phyloP scores from a whole-genome alignment of 2,888 invertebrate genomes.

The Myopa tessellatipennis region DNA sequence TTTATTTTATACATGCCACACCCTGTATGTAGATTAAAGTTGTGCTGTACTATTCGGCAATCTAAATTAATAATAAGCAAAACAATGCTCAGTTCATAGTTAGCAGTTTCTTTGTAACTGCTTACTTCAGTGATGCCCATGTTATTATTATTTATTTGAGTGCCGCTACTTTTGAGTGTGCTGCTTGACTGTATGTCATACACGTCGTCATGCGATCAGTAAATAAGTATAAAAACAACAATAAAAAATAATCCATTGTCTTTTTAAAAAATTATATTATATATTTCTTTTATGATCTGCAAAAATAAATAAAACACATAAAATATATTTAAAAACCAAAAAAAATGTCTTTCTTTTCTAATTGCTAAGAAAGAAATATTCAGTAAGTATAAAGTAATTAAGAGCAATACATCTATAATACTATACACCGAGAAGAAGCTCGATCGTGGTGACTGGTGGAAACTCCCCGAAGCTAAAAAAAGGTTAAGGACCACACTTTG shows the following conservation, averaged over 20 bases:
- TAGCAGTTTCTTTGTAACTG: no score
- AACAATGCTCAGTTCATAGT: no score
- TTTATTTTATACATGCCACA: conserved; percentile 1
- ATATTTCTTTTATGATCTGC: conserved; percentile 33
- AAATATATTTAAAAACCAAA: conserved; percentile 46
- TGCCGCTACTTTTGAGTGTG: neutral
- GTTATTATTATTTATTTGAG: no score
- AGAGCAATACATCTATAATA: no score
- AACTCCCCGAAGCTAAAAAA: no score
- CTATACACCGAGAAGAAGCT: no score
- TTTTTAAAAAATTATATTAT: conserved; percentile 18
- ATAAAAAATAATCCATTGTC: conserved; percentile 4
- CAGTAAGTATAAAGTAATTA: neutral
- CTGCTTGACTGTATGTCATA: neutral
- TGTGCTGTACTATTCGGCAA: neutral
- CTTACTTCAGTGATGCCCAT: no score
- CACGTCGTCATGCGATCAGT: neutral
- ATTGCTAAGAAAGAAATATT: neutral
- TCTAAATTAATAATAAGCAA: neutral
- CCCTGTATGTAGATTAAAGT: no score
- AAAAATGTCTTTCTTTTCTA: conserved; percentile 37
- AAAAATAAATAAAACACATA: conserved; percentile 43
- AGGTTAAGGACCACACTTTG: no score
- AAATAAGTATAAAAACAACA: neutral
- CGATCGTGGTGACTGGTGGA: no score